Percentiles rank a stretch among this genome's conserved stretches.
phyloP scores from a whole-genome alignment of 2,888 invertebrate genomes.

The Melanchra persicariae region DNA sequence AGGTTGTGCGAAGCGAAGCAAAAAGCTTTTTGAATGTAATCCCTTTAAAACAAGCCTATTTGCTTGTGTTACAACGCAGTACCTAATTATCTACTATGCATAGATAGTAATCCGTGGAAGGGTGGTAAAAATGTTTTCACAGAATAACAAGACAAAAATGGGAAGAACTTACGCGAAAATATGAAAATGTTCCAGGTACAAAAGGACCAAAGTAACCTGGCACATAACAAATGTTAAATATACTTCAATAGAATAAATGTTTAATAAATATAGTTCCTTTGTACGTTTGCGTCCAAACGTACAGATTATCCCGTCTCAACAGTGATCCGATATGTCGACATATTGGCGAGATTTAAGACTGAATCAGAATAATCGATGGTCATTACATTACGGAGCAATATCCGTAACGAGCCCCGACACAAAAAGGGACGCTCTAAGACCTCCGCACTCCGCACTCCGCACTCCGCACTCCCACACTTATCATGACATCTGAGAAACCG shows the following conservation, averaged over 20 bases:
- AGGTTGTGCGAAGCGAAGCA: constrained; percentile 36
- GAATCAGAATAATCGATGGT: constrained; percentile 61
- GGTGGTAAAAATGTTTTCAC: constrained; percentile 35
- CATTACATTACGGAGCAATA: constrained; percentile 65
- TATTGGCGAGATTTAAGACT: constrained; percentile 46
- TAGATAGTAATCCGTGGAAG: constrained; percentile 50
- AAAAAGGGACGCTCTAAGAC: constrained; percentile 52
- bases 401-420: constrained; percentile 60
- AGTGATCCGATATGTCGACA: constrained; percentile 49
- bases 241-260: constrained; percentile 9
- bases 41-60: constrained; percentile 51
- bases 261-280: constrained; percentile 14
- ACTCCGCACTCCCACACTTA: constrained; percentile 30
- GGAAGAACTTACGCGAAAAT: neutral
- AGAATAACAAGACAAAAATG: constrained; percentile 4
- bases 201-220: neutral
- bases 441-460: constrained; percentile 18
- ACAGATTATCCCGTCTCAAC: constrained; percentile 48
- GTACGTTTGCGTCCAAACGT: constrained; percentile 27
- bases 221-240: constrained; percentile 6
- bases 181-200: constrained; percentile 25
- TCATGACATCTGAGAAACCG: constrained; percentile 46
- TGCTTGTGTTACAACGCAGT: constrained; percentile 33
- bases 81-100: constrained; percentile 45
- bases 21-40: constrained; percentile 53